Percentiles rank a stretch among this genome's conserved stretches.
These are phyloP conservation scores for Aradus depressus DNA, from an alignment of 2,888 invertebrate species.

Conservation along the genomic window DNA sequence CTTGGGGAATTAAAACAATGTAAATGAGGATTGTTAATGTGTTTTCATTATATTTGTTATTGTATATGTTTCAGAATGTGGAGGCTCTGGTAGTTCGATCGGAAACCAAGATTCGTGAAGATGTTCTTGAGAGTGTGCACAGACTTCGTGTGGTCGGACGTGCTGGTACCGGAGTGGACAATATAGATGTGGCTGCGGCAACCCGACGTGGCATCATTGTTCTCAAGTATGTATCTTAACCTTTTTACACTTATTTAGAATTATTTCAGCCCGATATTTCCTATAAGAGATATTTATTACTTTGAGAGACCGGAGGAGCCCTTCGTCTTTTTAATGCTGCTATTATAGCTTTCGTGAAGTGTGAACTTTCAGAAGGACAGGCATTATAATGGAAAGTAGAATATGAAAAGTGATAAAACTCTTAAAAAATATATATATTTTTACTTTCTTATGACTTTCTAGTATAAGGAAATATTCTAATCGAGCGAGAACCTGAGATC, in stretches of 20 bases:
- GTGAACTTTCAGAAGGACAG: too few relatives aligned
- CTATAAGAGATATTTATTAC: background rate
- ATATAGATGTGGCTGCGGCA: conserved; percentile 84
- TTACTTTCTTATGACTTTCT: too few relatives aligned
- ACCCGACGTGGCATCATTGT: conserved; percentile 76
- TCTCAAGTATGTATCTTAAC: conserved; percentile 64
- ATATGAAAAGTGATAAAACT: too few relatives aligned
- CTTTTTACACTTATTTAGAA: background rate
- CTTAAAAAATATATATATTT: too few relatives aligned
- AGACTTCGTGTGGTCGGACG: conserved; percentile 81
- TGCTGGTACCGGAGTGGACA: conserved; percentile 98
- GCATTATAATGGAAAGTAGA: too few relatives aligned
- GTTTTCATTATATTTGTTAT: too few relatives aligned
- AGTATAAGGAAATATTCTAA: too few relatives aligned
- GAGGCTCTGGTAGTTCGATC: conserved; percentile 89
- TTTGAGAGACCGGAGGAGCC: too few relatives aligned
- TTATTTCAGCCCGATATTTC: background rate
- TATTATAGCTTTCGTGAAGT: conserved; percentile 8
- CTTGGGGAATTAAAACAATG: too few relatives aligned
- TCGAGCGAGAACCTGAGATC: too few relatives aligned
- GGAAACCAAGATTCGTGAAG: conserved; percentile 85
- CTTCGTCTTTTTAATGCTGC: too few relatives aligned
- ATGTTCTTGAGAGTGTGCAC: conserved; percentile 63
- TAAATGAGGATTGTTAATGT: too few relatives aligned
- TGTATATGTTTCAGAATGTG: conserved; percentile 60